Conservation (phyloP, 1,140 invertebrate genomes). For the Drosophila nigrodunni region DNA sequence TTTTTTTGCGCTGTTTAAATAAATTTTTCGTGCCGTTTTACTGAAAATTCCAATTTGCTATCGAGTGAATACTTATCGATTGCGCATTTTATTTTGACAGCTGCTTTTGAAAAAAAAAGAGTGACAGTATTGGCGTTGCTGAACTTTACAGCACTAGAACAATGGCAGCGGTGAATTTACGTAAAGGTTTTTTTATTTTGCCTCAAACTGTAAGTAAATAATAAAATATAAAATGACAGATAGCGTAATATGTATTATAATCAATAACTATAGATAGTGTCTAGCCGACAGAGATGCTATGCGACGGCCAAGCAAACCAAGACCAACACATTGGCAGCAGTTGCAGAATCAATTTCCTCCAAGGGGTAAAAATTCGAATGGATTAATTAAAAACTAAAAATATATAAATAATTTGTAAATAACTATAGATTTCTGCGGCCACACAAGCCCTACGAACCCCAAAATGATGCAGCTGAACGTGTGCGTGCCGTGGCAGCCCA, state of each 20-base stretch:
- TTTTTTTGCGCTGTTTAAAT: background rate
- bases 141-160: constrained; percentile 18
- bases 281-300: constrained; percentile 37
- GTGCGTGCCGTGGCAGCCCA: constrained; percentile 87
- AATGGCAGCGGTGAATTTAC: constrained; percentile 52
- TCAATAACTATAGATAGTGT: constrained; percentile 17
- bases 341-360: constrained; percentile 68
- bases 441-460: constrained; percentile 90
- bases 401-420: background rate
- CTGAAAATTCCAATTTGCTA: background rate
- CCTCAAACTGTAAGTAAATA: constrained; percentile 48
- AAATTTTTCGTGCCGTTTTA: background rate
- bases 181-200: constrained; percentile 43
- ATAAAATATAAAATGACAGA: background rate
- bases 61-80: constrained; percentile 8
- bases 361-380: constrained; percentile 62
- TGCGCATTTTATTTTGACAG: background rate
- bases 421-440: constrained; percentile 89
- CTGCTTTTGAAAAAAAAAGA: background rate
- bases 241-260: background rate
- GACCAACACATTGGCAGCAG: constrained; percentile 47
- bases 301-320: constrained; percentile 57
- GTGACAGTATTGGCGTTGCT: background rate
- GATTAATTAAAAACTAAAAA: background rate
- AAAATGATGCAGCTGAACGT: constrained; percentile 86